phyloP scores from a whole-genome alignment of 1,140 invertebrate species.

The Bombus fervidus region DNA sequence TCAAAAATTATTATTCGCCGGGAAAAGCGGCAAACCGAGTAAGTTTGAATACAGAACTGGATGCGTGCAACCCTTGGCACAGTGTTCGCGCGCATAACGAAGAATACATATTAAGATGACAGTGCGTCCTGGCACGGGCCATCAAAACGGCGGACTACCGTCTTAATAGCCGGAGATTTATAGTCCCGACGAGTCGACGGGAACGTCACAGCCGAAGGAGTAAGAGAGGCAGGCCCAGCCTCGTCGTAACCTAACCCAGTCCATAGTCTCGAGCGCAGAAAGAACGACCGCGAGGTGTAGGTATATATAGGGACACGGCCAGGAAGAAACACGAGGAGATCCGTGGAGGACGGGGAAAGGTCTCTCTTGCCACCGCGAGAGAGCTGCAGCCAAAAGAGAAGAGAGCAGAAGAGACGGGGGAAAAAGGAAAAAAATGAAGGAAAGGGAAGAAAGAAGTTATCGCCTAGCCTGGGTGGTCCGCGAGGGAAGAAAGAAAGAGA shows the following conservation, averaged over 20 bases:
- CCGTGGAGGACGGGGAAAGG: slow-evolving; percentile 39
- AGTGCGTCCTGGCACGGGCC: slow-evolving; percentile 73
- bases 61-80: background rate
- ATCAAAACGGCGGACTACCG: slow-evolving; percentile 80
- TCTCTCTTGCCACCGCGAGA: slow-evolving; percentile 52
- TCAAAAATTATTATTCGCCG: background rate
- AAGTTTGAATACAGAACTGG: background rate
- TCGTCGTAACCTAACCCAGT: slow-evolving; percentile 61
- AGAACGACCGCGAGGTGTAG: slow-evolving; percentile 48
- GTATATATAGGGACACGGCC: slow-evolving; percentile 16
- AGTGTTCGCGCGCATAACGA: slow-evolving; percentile 46
- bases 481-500: slow-evolving; percentile 7
- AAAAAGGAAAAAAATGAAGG: slow-evolving; percentile 59
- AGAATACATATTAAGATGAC: slow-evolving; percentile 60
- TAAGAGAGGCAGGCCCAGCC: slow-evolving; percentile 34
- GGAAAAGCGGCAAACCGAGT: background rate
- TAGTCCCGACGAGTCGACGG: slow-evolving; percentile 78
- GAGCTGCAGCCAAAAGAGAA: slow-evolving; percentile 19
- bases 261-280: slow-evolving; percentile 45
- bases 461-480: slow-evolving; percentile 51
- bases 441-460: slow-evolving; percentile 63
- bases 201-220: slow-evolving; percentile 59
- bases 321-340: slow-evolving; percentile 45
- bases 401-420: slow-evolving; percentile 38
- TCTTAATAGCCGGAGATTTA: slow-evolving; percentile 81